Evolutionary conservation across 2,888 invertebrate genomes (phyloP), one percentile per base, ranked within the genome.

Genomic region (Ceraclea dissimilis): DNA sequence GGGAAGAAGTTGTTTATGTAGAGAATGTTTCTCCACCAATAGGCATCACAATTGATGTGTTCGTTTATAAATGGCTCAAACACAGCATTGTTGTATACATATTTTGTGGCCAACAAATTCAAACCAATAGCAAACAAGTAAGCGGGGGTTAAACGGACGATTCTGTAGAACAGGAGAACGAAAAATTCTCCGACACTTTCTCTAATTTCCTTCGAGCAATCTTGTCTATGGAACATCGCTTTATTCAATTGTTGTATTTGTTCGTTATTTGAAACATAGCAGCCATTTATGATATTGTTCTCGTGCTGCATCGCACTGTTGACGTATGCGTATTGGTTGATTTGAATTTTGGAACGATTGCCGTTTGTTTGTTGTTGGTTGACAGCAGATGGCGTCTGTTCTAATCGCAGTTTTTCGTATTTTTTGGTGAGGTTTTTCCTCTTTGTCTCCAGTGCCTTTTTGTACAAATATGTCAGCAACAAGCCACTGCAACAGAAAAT

Each of bases 1-100:
- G 87, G 85, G 68, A 80, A 90, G 67, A 88, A 79, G 66, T 89
- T 90, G 70, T 90, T 90, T 66, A 90, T 85, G 68, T 89, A 90
- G 16, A 90, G 74, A n/a, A 86, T 78, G 66, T 91, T 90, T 58
- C 90, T 77, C 90, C 90, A 91, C 90, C 90, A 91, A 69, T 79
- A 88, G 62, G 79, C 78, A 52, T 82, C 82, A 67, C 90, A 90
- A n/a, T 83, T 88, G 50, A 83, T 70, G 63, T 87, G 82, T 67
- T 87, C 86, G 55, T 80, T 77, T 18, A 86, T 79, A 0, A 84
- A 83, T 0, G 88, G 83, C 61, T 88, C 84, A 66, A 89, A 88
- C 2, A 90, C 84, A 0, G 87, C 84, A 61, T 81, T 78, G 65
- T 84, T 84, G 65, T 87, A 82, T 4, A 84, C 79, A 75, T 87